These are phyloP conservation scores for Melieria omissa DNA, from an alignment of 2,888 invertebrate species.

Conservation along the genomic window DNA sequence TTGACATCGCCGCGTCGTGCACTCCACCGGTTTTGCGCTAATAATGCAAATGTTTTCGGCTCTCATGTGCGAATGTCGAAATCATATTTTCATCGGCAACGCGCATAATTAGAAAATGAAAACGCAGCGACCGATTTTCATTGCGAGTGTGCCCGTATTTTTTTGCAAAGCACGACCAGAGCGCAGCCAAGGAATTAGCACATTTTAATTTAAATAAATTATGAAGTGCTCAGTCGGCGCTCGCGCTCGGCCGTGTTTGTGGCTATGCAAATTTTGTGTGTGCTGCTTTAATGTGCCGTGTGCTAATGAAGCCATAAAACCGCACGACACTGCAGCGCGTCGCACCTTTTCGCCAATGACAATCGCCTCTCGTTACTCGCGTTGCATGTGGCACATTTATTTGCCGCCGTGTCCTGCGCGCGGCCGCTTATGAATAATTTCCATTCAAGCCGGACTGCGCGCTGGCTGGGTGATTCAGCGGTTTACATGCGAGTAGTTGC, in stretches of 20 bases:
- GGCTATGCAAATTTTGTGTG: slow-evolving; percentile 30
- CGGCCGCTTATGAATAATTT: slow-evolving; percentile 30
- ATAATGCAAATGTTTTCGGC: background rate
- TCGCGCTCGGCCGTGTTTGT: background rate
- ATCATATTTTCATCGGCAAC: too few relatives aligned
- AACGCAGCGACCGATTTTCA: too few relatives aligned
- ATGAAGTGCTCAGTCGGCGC: slow-evolving; percentile 1
- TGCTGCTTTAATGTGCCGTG: slow-evolving; percentile 29
- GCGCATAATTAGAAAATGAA: too few relatives aligned
- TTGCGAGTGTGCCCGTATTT: too few relatives aligned
- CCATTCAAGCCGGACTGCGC: slow-evolving; percentile 26
- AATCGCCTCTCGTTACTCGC: too few relatives aligned
- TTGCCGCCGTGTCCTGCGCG: background rate
- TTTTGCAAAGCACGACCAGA: too few relatives aligned
- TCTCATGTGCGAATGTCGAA: too few relatives aligned
- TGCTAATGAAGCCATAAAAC: slow-evolving; percentile 48
- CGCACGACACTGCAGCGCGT: slow-evolving; percentile 43
- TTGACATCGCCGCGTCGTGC: background rate
- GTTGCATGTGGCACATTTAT: too few relatives aligned
- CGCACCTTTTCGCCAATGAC: too few relatives aligned
- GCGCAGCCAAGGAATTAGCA: slow-evolving; percentile 10
- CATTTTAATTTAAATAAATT: slow-evolving; percentile 33
- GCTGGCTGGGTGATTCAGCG: background rate
- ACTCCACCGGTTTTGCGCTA: background rate
- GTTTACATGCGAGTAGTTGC: background rate